Percentiles rank a stretch among this genome's conserved stretches.
These are phyloP conservation scores for Cyclina sinensis DNA, from an alignment of 1,140 invertebrate genomes.

Conservation along the genomic window DNA sequence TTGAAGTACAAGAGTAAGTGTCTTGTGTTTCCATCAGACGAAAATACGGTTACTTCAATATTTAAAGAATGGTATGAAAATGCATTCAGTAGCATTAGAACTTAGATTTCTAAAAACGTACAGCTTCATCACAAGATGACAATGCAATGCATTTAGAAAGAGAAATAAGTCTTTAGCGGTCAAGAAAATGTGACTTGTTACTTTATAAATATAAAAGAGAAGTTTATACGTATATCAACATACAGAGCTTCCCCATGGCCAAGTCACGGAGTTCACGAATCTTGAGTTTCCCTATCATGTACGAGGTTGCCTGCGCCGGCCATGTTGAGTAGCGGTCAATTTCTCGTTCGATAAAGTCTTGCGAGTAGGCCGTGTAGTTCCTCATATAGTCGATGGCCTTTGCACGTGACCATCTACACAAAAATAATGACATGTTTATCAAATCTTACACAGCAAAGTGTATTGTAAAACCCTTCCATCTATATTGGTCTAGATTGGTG, in stretches of 20 bases:
- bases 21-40: too few relatives aligned
- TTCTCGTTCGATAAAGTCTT: constrained; percentile 80
- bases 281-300: constrained; percentile 87
- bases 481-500: too few relatives aligned
- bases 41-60: too few relatives aligned
- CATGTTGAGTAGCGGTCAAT: constrained; percentile 86
- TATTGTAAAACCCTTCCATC: too few relatives aligned
- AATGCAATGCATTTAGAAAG: not conserved
- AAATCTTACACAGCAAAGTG: too few relatives aligned
- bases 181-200: too few relatives aligned
- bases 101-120: not conserved
- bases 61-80: too few relatives aligned
- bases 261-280: constrained; percentile 84
- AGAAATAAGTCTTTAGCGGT: too few relatives aligned
- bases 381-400: constrained; percentile 85
- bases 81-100: too few relatives aligned
- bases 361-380: constrained; percentile 80
- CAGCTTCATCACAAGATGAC: not conserved
- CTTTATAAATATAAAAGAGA: too few relatives aligned
- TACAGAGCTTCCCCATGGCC: constrained; percentile 83
- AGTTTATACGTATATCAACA: not conserved
- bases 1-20: too few relatives aligned
- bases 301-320: constrained; percentile 87
- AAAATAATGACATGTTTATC: too few relatives aligned
- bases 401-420: constrained; percentile 83